Conservation (phyloP, 2,888 invertebrate species). For the Trichogramma dendrolimi region DNA sequence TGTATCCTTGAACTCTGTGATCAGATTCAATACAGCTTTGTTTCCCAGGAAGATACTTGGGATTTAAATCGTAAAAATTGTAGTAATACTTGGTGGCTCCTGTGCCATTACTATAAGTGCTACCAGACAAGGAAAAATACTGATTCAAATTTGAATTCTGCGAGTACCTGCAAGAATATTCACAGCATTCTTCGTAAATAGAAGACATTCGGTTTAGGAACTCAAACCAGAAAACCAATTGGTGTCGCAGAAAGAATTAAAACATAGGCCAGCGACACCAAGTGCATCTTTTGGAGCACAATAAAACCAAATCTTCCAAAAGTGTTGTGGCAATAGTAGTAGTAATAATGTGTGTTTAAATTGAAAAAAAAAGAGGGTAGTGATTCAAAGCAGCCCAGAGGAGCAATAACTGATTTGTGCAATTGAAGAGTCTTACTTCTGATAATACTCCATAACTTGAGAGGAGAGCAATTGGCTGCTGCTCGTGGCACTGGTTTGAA, state of each 20-base stretch:
- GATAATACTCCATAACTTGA: constrained; percentile 62
- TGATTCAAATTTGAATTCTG: constrained; percentile 65
- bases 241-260: too few relatives aligned
- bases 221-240: too few relatives aligned
- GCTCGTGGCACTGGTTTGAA: constrained; percentile 13
- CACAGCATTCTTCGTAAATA: too few relatives aligned
- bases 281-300: too few relatives aligned
- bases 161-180: constrained; percentile 37
- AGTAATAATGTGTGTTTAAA: too few relatives aligned
- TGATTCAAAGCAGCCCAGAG: too few relatives aligned
- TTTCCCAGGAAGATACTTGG: constrained; percentile 30
- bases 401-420: too few relatives aligned
- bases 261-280: too few relatives aligned
- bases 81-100: constrained; percentile 39
- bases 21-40: constrained; percentile 38
- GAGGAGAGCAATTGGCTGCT: constrained; percentile 37
- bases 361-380: too few relatives aligned
- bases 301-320: too few relatives aligned
- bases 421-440: constrained; percentile 51
- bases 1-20: constrained; percentile 35
- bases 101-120: constrained; percentile 29
- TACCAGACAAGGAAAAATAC: constrained; percentile 56
- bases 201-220: too few relatives aligned
- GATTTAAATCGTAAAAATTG: constrained; percentile 37
- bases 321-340: too few relatives aligned